These are phyloP conservation scores for Sinella curviseta DNA, from an alignment of 1,140 invertebrate genomes.

Conservation along the genomic window DNA sequence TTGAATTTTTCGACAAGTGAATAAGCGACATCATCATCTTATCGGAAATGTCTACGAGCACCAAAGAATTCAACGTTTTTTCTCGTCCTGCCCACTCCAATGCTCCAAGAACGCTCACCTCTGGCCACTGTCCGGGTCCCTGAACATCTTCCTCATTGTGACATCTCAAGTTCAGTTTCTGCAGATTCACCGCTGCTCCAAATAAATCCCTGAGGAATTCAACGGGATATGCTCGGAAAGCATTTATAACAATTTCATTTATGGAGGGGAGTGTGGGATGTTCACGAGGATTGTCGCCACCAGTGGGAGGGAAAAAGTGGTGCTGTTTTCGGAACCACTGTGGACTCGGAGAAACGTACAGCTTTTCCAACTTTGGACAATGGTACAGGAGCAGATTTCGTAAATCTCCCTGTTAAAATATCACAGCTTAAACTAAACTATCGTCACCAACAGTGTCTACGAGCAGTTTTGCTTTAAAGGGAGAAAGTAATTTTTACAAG, in stretches of 20 bases:
- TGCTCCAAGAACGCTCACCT: constrained; percentile 14
- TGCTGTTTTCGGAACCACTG: constrained; percentile 10
- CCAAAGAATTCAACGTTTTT: not conserved
- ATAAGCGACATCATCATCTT: not conserved
- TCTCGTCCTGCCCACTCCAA: constrained; percentile 1
- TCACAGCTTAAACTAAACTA: not conserved
- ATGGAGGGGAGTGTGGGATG: not conserved
- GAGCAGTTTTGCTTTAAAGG: not conserved
- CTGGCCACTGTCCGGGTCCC: not conserved
- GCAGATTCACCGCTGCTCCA: not conserved
- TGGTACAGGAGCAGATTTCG: constrained; percentile 8
- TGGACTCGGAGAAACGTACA: not conserved
- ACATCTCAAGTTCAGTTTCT: constrained; percentile 4
- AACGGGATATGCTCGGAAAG: not conserved
- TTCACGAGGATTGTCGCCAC: not conserved
- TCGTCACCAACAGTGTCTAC: not conserved
- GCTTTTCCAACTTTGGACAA: not conserved
- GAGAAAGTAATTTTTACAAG: no score
- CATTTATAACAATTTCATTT: not conserved
- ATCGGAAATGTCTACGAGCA: constrained; percentile 14
- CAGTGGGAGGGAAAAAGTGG: not conserved
- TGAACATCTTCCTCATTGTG: constrained; percentile 7
- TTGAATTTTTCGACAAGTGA: not conserved
- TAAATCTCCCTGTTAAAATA: not conserved
- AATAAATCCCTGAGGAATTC: constrained; percentile 15